phyloP scores from a whole-genome alignment of 2,888 invertebrate species.

The Thera britannica region DNA sequence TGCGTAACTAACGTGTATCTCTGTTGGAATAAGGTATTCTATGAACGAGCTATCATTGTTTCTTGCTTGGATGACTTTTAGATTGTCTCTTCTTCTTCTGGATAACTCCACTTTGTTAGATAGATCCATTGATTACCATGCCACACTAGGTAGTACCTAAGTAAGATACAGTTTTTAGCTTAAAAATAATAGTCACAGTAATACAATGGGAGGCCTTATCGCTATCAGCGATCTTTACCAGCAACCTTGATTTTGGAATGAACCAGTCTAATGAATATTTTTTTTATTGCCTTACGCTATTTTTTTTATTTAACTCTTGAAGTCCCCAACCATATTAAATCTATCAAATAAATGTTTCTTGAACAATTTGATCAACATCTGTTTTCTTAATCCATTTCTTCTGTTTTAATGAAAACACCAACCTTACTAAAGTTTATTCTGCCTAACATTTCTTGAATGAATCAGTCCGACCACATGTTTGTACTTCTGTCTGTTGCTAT shows the following conservation, averaged over 20 bases:
- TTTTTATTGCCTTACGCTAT: too few relatives aligned
- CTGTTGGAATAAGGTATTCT: constrained; percentile 15
- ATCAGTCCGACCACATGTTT: background rate
- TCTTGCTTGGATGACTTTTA: constrained; percentile 3
- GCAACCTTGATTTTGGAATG: too few relatives aligned
- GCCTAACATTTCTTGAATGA: background rate
- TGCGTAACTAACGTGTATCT: constrained; percentile 48
- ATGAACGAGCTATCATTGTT: constrained; percentile 7
- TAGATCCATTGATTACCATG: background rate
- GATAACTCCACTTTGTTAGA: background rate
- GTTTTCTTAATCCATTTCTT: background rate
- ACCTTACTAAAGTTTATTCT: background rate
- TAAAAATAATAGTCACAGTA: too few relatives aligned
- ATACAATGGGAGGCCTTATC: too few relatives aligned
- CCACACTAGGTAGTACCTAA: too few relatives aligned
- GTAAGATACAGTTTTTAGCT: too few relatives aligned
- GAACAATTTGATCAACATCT: background rate
- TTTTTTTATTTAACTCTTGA: background rate
- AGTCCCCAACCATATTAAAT: background rate
- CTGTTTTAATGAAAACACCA: background rate
- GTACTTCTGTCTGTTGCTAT: background rate
- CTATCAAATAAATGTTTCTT: background rate
- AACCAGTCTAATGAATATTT: too few relatives aligned
- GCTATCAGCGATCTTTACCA: too few relatives aligned
- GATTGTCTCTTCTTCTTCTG: background rate